Conservation (phyloP, 2,888 invertebrate species). For the Agapostemon virescens region DNA sequence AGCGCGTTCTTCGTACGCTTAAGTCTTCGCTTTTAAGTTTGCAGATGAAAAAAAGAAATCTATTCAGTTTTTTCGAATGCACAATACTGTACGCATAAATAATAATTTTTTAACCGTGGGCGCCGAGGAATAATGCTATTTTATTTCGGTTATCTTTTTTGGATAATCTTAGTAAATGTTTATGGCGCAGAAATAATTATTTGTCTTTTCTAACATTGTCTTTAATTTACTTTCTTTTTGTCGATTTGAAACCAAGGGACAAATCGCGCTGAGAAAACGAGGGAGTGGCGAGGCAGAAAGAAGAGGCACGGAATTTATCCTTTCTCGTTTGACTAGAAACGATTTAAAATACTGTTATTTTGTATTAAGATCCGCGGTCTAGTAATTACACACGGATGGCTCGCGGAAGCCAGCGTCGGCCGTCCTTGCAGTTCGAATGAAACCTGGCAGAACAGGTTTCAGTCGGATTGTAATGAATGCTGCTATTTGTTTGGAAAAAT, state of each 20-base stretch:
- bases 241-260: too few species aligned
- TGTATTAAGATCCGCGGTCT: not conserved
- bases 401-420: not conserved
- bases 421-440: conserved; percentile 18
- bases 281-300: too few species aligned
- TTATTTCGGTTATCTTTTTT: too few species aligned
- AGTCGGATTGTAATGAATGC: not conserved
- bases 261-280: too few species aligned
- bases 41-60: too few species aligned
- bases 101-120: not conserved
- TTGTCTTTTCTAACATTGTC: too few species aligned
- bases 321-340: not conserved
- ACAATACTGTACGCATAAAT: not conserved
- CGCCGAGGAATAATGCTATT: too few species aligned
- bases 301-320: too few species aligned
- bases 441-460: not conserved
- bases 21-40: not conserved
- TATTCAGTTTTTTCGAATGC: too few species aligned
- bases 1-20: not conserved
- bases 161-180: too few species aligned
- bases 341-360: not conserved
- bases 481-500: conserved; percentile 53
- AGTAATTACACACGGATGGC: not conserved
- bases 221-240: too few species aligned
- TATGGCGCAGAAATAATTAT: too few species aligned